Conservation (phyloP, 2,797 vertebrate genomes). For the Acanthopagrus latus region DNA sequence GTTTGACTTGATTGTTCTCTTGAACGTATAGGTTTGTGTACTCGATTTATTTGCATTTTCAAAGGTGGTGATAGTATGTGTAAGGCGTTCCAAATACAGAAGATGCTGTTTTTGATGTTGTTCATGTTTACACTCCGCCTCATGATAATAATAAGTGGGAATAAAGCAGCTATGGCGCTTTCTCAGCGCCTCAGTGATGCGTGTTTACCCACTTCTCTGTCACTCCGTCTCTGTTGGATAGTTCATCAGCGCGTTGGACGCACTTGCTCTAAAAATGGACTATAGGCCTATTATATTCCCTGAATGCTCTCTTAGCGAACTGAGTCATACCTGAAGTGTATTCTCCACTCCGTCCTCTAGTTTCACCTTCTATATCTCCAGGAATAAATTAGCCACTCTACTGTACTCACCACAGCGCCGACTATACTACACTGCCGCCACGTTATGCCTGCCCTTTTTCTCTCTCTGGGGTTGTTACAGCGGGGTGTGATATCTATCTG, state of each 20-base stretch:
- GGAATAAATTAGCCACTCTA: slow-evolving; percentile 32
- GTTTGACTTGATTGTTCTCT: background rate
- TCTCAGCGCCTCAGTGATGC: slow-evolving; percentile 43
- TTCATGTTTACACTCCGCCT: slow-evolving; percentile 27
- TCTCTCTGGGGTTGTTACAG: slow-evolving; percentile 1
- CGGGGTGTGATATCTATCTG: slow-evolving; percentile 19
- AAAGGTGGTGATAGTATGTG: background rate
- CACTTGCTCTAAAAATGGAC: slow-evolving; percentile 10
- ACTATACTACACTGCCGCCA: background rate
- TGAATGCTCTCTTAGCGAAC: slow-evolving; percentile 29
- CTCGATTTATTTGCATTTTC: background rate
- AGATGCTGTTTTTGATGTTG: slow-evolving; percentile 16
- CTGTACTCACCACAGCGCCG: slow-evolving; percentile 7
- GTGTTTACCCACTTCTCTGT: slow-evolving; percentile 69
- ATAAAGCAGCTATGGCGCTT: slow-evolving; percentile 74
- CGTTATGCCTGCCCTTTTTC: background rate
- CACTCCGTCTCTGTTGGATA: slow-evolving; percentile 44
- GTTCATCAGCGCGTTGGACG: slow-evolving; percentile 32
- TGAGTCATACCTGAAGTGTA: slow-evolving; percentile 34
- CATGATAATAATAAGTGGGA: slow-evolving; percentile 26
- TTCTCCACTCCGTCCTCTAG: slow-evolving; percentile 60
- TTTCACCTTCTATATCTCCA: slow-evolving; percentile 67
- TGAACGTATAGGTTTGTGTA: background rate
- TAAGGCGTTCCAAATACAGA: background rate
- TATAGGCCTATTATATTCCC: background rate